phyloP scores from a whole-genome alignment of 2,113 vertebrate genomes.

The Alectura lathami region DNA sequence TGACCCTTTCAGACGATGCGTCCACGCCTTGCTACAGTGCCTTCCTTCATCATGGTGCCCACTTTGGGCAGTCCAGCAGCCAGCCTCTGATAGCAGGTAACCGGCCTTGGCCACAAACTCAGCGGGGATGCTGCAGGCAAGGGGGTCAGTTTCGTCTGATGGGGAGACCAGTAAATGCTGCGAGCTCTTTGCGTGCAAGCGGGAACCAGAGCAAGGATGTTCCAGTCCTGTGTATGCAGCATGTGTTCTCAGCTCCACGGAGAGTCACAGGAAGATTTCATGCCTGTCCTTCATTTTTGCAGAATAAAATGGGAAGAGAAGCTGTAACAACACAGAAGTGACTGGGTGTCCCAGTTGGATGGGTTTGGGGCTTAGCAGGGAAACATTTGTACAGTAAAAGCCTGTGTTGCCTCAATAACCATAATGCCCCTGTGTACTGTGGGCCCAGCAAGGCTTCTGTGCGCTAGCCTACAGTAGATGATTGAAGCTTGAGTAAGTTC shows the following conservation, averaged over 20 bases:
- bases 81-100: slow-evolving; percentile 89
- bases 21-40: slow-evolving; percentile 86
- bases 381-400: neutral
- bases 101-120: slow-evolving; percentile 61
- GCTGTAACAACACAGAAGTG: neutral
- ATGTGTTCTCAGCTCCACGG: neutral
- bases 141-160: slow-evolving; percentile 27
- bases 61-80: slow-evolving; percentile 88
- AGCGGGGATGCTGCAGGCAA: slow-evolving; percentile 64
- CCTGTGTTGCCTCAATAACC: neutral
- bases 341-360: neutral
- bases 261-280: neutral
- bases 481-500: neutral
- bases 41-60: slow-evolving; percentile 81
- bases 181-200: slow-evolving; percentile 59
- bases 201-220: neutral
- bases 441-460: neutral
- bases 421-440: neutral
- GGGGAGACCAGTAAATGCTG: slow-evolving; percentile 52
- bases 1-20: slow-evolving; percentile 87
- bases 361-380: neutral
- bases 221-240: neutral
- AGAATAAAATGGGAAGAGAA: neutral
- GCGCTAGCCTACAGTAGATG: neutral
- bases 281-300: neutral